phyloP scores from a whole-genome alignment of 2,888 invertebrate species.

The Abrostola tripartita region DNA sequence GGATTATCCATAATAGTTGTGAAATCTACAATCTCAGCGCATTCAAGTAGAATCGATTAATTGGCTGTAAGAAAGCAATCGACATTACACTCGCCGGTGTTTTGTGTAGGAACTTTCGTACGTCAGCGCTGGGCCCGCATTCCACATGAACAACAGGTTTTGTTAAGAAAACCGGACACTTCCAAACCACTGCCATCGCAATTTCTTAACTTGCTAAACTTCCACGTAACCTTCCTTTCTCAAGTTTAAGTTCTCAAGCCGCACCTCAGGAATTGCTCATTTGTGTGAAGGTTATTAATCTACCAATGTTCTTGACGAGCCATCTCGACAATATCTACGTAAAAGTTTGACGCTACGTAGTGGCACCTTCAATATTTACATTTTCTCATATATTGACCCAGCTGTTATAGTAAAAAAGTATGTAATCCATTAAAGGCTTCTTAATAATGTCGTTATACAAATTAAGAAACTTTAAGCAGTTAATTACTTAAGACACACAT shows the following conservation, averaged over 20 bases:
- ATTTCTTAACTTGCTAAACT: slow-evolving; percentile 57
- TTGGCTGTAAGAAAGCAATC: slow-evolving; percentile 58
- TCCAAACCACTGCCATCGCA: slow-evolving; percentile 59
- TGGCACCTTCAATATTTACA: slow-evolving; percentile 39
- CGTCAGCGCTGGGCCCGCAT: slow-evolving; percentile 71
- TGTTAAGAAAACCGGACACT: slow-evolving; percentile 73
- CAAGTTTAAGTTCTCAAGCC: slow-evolving; percentile 50
- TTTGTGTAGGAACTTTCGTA: slow-evolving; percentile 67
- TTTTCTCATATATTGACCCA: slow-evolving; percentile 39
- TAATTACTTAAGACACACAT: slow-evolving; percentile 9
- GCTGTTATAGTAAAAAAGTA: slow-evolving; percentile 11
- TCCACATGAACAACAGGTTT: slow-evolving; percentile 72
- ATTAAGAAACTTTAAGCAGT: slow-evolving; percentile 3
- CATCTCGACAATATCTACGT: slow-evolving; percentile 9
- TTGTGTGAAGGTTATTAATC: slow-evolving; percentile 38
- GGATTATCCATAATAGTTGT: slow-evolving; percentile 42
- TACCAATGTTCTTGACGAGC: slow-evolving; percentile 21
- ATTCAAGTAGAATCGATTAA: slow-evolving; percentile 57
- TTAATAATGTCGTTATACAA: slow-evolving; percentile 28
- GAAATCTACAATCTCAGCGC: slow-evolving; percentile 50
- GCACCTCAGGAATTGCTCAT: slow-evolving; percentile 51
- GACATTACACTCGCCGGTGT: slow-evolving; percentile 49
- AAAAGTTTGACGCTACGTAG: slow-evolving; percentile 16
- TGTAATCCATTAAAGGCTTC: slow-evolving; percentile 39
- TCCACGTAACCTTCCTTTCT: slow-evolving; percentile 52